Percentiles rank a stretch among this genome's conserved stretches.
Evolutionary conservation across 2,888 invertebrate species (phyloP).

Genomic region (Agapetus fuscipes): DNA sequence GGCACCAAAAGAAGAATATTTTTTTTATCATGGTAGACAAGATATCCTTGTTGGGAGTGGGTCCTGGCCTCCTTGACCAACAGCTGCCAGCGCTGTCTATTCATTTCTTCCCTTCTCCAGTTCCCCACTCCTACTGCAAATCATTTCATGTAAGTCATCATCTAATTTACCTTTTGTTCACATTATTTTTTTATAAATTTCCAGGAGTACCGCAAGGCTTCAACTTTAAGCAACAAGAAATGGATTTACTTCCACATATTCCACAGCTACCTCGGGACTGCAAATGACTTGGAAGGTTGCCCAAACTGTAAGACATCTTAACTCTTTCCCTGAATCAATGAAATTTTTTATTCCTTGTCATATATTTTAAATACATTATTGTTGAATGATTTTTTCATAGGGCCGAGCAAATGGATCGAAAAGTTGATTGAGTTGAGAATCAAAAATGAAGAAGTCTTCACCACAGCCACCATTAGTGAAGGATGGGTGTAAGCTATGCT

Average conservation of each 20-base stretch:
- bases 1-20: too few relatives aligned
- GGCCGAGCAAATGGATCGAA: constrained; percentile 39
- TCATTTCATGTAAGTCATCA: too few relatives aligned
- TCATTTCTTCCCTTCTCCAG: too few relatives aligned
- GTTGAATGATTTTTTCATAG: constrained; percentile 25
- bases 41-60: too few relatives aligned
- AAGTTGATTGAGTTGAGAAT: constrained; percentile 30
- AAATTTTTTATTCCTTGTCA: neutral
- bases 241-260: constrained; percentile 41
- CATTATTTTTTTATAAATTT: constrained; percentile 22
- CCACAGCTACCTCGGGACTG: constrained; percentile 34
- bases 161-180: too few relatives aligned
- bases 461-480: constrained; percentile 28
- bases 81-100: too few relatives aligned
- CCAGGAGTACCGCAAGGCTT: constrained; percentile 39
- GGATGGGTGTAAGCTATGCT: constrained; percentile 34
- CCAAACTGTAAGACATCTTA: constrained; percentile 16
- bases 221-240: constrained; percentile 34
- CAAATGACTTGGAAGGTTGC: constrained; percentile 10
- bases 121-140: too few relatives aligned
- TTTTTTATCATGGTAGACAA: too few relatives aligned
- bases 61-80: too few relatives aligned
- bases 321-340: neutral
- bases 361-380: constrained; percentile 3
- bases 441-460: constrained; percentile 9